These are phyloP conservation scores for Eulemur coronatus DNA, from an alignment of 2,797 vertebrate species.

Conservation along the genomic window DNA sequence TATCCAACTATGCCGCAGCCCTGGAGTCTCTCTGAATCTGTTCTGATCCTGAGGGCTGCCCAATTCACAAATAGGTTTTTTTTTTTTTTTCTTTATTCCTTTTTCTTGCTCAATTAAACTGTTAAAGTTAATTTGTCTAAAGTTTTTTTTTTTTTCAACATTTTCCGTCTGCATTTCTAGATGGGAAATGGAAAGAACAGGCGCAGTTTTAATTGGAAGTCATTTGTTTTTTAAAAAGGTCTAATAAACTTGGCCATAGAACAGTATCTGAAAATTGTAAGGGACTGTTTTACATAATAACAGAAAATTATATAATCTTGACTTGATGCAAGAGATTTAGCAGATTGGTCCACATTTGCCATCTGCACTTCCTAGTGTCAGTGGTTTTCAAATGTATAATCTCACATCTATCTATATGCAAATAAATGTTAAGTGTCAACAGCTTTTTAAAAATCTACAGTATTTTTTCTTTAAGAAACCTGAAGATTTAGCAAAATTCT, in stretches of 20 bases:
- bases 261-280: neutral
- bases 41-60: neutral
- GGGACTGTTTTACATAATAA: slow-evolving; percentile 34
- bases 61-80: neutral
- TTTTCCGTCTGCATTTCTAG: slow-evolving; percentile 18
- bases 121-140: neutral
- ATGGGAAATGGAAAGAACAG: slow-evolving; percentile 12
- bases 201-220: slow-evolving; percentile 23
- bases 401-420: neutral
- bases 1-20: neutral
- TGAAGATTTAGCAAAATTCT: slow-evolving; percentile 1
- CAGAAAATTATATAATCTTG: slow-evolving; percentile 28
- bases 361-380: slow-evolving; percentile 28
- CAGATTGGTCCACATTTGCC: slow-evolving; percentile 18
- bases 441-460: neutral
- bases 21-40: neutral
- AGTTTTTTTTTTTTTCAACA: neutral
- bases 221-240: neutral
- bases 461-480: neutral
- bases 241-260: slow-evolving; percentile 19
- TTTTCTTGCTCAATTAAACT: neutral
- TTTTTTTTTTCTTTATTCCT: neutral
- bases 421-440: slow-evolving; percentile 28
- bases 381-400: neutral
- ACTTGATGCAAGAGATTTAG: slow-evolving; percentile 11